A percentile compares a stretch with the other conserved stretches of the same genome.
These are phyloP conservation scores for Tinamus major DNA, from an alignment of 2,797 vertebrate genomes.

Conservation along the genomic window DNA sequence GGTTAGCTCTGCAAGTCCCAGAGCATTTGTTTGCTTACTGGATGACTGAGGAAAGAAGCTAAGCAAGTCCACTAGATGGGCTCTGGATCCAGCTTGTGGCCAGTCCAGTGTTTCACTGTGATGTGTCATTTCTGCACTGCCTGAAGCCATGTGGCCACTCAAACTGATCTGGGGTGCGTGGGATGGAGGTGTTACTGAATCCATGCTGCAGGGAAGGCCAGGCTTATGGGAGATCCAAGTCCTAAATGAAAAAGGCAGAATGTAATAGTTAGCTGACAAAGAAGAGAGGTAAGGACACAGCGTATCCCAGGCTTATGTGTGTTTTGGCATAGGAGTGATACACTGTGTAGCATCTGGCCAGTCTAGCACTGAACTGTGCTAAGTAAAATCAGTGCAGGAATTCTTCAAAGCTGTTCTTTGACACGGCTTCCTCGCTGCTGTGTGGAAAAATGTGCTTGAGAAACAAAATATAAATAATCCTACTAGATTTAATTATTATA, in stretches of 20 bases:
- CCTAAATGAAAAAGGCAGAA: neutral
- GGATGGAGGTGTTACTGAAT: neutral
- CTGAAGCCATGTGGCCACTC: neutral
- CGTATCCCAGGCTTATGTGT: neutral
- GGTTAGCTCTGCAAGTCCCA: neutral
- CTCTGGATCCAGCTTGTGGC: neutral
- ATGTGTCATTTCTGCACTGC: neutral
- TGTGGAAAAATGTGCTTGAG: neutral
- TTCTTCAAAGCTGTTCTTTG: neutral
- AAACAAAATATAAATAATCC: neutral
- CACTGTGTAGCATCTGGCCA: neutral
- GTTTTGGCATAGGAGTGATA: neutral
- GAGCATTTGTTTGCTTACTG: neutral
- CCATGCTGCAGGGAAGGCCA: neutral
- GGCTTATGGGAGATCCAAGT: neutral
- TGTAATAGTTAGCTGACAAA: neutral
- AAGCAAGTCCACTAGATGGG: neutral
- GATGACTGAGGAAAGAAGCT: neutral
- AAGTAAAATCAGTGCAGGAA: neutral
- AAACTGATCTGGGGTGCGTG: neutral
- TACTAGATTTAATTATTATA: neutral
- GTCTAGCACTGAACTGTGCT: neutral
- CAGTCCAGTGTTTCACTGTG: neutral
- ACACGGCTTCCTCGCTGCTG: neutral
- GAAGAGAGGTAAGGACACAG: neutral